These are phyloP conservation scores for Hirtodrosophila confusa DNA, from an alignment of 2,888 invertebrate genomes.

Conservation along the genomic window DNA sequence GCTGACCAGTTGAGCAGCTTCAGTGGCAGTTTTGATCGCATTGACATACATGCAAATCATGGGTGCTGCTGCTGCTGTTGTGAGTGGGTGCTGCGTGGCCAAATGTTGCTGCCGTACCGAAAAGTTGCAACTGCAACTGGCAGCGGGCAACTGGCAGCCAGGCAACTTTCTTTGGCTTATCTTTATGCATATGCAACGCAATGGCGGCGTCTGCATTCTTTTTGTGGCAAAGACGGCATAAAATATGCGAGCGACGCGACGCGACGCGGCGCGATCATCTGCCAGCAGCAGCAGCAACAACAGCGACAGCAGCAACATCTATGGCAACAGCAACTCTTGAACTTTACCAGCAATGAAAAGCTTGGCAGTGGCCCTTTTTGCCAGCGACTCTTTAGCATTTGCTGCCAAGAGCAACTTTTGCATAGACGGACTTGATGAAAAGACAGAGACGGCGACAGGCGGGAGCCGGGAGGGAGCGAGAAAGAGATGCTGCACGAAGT, in stretches of 20 bases:
- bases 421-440: conserved; percentile 36
- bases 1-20: conserved; percentile 7
- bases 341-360: conserved; percentile 79
- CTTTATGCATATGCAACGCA: conserved; percentile 78
- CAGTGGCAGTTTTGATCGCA: conserved; percentile 40
- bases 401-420: conserved; percentile 48
- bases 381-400: conserved; percentile 71
- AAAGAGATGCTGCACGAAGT: conserved; percentile 65
- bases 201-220: conserved; percentile 75
- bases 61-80: conserved; percentile 45
- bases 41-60: conserved; percentile 71
- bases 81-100: conserved; percentile 47
- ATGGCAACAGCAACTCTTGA: conserved; percentile 70
- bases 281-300: conserved; percentile 46
- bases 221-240: conserved; percentile 56
- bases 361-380: conserved; percentile 69
- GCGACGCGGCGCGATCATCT: conserved; percentile 59
- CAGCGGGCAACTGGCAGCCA: conserved; percentile 31
- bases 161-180: conserved; percentile 74
- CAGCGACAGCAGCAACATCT: conserved; percentile 31
- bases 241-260: conserved; percentile 70
- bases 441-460: conserved; percentile 12
- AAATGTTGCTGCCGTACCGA: conserved; percentile 50
- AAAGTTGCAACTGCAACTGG: conserved; percentile 33
- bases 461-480: conserved; percentile 2